These are phyloP conservation scores for Holothuria glaberrima DNA, from an alignment of 35 echinoderm and acorn worm genomes.

Conservation along the genomic window DNA sequence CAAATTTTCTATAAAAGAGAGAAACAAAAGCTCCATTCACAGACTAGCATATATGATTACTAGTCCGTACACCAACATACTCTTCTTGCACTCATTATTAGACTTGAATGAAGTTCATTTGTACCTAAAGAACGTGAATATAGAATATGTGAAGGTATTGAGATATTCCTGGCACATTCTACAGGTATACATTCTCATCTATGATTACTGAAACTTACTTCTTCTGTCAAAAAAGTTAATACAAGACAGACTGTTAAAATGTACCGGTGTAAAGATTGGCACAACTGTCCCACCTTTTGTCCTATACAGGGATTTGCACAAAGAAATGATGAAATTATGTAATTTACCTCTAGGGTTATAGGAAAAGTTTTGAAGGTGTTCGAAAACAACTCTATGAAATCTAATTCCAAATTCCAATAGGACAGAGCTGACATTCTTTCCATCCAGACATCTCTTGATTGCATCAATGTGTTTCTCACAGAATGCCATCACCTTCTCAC, in stretches of 20 bases:
- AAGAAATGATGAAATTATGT: too few relatives aligned
- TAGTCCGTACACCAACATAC: too few relatives aligned
- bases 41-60: too few relatives aligned
- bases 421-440: constrained; percentile 90
- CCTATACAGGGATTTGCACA: too few relatives aligned
- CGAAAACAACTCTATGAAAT: constrained; percentile 87
- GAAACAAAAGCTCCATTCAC: too few relatives aligned
- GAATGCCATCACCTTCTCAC: constrained; percentile 85
- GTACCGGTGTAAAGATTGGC: background rate
- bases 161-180: too few relatives aligned
- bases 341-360: constrained; percentile 92
- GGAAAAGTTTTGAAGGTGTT: constrained; percentile 90
- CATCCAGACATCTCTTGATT: constrained; percentile 84
- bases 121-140: background rate
- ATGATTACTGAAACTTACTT: background rate
- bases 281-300: too few relatives aligned
- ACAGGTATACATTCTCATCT: background rate
- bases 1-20: too few relatives aligned
- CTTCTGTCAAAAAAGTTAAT: background rate
- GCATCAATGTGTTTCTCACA: constrained; percentile 80
- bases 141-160: too few relatives aligned
- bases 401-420: constrained; percentile 91
- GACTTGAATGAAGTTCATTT: too few relatives aligned
- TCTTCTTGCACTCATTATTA: too few relatives aligned
- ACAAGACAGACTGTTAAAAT: too few relatives aligned